Conservation (phyloP, 2,888 invertebrate genomes). For the Crioceris asparagi region DNA sequence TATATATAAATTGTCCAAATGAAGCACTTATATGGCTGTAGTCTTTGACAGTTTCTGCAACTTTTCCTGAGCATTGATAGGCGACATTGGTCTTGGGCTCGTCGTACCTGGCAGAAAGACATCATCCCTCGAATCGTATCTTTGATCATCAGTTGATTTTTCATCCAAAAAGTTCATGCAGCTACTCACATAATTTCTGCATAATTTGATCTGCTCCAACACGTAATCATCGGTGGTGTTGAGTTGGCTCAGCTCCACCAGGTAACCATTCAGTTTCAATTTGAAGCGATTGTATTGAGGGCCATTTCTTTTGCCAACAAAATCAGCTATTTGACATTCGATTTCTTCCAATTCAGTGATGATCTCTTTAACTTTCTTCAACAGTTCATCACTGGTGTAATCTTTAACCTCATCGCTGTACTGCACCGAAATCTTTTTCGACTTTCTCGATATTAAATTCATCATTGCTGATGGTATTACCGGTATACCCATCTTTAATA, state of each 20-base stretch:
- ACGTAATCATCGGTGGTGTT: slow-evolving; percentile 17
- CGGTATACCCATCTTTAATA: slow-evolving; percentile 23
- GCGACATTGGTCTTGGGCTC: neutral
- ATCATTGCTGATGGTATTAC: slow-evolving; percentile 24
- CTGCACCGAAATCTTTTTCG: slow-evolving; percentile 10
- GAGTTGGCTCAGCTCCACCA: slow-evolving; percentile 14
- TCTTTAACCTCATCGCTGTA: slow-evolving; percentile 1
- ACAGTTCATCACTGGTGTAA: slow-evolving; percentile 3
- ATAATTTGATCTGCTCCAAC: slow-evolving; percentile 18
- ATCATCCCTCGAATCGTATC: slow-evolving; percentile 14
- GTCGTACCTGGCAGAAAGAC: slow-evolving; percentile 14
- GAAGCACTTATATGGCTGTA: slow-evolving; percentile 15
- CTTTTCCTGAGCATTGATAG: slow-evolving; percentile 11
- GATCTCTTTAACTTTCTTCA: slow-evolving; percentile 14
- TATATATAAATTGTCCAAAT: too few species aligned
- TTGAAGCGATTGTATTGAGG: slow-evolving; percentile 19
- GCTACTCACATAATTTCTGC: slow-evolving; percentile 20
- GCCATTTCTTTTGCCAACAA: slow-evolving; percentile 19
- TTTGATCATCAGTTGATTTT: slow-evolving; percentile 14
- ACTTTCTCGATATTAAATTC: slow-evolving; percentile 15
- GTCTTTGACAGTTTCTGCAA: slow-evolving; percentile 16
- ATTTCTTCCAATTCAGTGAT: slow-evolving; percentile 16
- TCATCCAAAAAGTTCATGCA: slow-evolving; percentile 24
- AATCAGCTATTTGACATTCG: slow-evolving; percentile 19
- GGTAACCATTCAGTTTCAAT: slow-evolving; percentile 14